These are phyloP conservation scores for Parazoanthus swiftii DNA, from an alignment of 92 coral and sea anemone genomes.

Conservation along the genomic window DNA sequence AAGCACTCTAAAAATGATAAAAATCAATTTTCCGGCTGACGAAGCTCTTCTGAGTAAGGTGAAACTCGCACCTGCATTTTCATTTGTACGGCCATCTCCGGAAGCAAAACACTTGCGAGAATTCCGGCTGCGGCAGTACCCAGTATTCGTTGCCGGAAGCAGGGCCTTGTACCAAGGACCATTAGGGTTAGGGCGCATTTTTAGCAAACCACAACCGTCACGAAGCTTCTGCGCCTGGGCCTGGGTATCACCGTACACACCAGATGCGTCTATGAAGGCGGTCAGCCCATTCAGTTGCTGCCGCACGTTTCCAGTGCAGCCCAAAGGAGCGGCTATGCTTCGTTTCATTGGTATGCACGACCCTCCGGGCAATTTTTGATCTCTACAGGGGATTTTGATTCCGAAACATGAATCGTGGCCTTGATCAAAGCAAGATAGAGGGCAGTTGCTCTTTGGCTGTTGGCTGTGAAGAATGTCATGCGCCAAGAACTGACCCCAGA, in stretches of 20 bases:
- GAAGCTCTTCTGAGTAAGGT: not conserved
- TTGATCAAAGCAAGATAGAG: slow-evolving; percentile 29
- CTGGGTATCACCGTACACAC: slow-evolving; percentile 50
- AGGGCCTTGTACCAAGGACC: slow-evolving; percentile 21
- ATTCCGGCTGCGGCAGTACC: slow-evolving; percentile 42
- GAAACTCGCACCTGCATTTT: slow-evolving; percentile 49
- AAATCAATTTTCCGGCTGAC: not conserved
- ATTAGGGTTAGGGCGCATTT: slow-evolving; percentile 31
- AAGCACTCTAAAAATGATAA: too few relatives aligned
- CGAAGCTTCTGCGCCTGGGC: slow-evolving; percentile 26
- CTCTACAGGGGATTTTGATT: slow-evolving; percentile 39
- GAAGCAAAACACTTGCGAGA: slow-evolving; percentile 46
- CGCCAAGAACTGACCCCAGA: slow-evolving; percentile 54
- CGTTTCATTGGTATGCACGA: slow-evolving; percentile 46
- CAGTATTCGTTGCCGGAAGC: slow-evolving; percentile 26
- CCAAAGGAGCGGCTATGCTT: slow-evolving; percentile 34
- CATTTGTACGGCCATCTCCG: slow-evolving; percentile 64
- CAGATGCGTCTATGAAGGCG: slow-evolving; percentile 66
- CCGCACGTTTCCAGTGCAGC: slow-evolving; percentile 12
- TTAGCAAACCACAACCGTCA: slow-evolving; percentile 39
- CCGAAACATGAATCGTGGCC: slow-evolving; percentile 47
- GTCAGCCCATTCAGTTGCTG: slow-evolving; percentile 60
- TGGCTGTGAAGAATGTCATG: slow-evolving; percentile 38
- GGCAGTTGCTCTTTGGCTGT: slow-evolving; percentile 7
- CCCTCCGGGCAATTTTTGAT: slow-evolving; percentile 31